Evolutionary conservation across 2,113 vertebrate species (phyloP).

Genomic region (Pampusana beccarii): DNA sequence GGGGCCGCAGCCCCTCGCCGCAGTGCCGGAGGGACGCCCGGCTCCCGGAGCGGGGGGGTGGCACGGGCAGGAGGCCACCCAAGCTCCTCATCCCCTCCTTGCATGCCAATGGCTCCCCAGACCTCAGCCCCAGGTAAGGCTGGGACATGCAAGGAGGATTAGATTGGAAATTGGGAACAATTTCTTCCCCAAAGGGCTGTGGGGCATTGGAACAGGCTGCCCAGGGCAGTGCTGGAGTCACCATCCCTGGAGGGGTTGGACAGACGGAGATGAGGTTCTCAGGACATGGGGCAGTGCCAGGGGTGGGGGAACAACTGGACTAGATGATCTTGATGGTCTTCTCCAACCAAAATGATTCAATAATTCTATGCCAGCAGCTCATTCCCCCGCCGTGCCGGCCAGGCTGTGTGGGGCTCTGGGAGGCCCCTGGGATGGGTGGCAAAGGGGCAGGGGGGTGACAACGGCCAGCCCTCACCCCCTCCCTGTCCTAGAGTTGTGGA

Average conservation of each 20-base stretch:
- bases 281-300: no score
- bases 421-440: neutral
- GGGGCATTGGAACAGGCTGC: no score
- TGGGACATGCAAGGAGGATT: neutral
- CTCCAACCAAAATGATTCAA: no score
- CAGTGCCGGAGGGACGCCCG: slow-evolving; percentile 59
- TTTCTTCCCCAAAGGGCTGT: no score
- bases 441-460: accelerated
- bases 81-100: slow-evolving; percentile 87
- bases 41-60: neutral
- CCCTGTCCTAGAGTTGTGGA: slow-evolving; percentile 84
- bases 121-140: slow-evolving; percentile 90
- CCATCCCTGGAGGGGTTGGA: no score
- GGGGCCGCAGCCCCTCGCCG: slow-evolving; percentile 77
- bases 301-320: no score
- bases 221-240: no score
- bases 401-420: accelerated
- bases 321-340: no score
- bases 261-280: no score
- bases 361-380: no score
- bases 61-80: slow-evolving; percentile 69
- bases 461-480: neutral
- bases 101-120: slow-evolving; percentile 79
- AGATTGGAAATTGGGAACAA: no score
- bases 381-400: neutral